Evolutionary conservation across 2,797 vertebrate genomes (phyloP).

Genomic region (Rhabdophis nuchalis): DNA sequence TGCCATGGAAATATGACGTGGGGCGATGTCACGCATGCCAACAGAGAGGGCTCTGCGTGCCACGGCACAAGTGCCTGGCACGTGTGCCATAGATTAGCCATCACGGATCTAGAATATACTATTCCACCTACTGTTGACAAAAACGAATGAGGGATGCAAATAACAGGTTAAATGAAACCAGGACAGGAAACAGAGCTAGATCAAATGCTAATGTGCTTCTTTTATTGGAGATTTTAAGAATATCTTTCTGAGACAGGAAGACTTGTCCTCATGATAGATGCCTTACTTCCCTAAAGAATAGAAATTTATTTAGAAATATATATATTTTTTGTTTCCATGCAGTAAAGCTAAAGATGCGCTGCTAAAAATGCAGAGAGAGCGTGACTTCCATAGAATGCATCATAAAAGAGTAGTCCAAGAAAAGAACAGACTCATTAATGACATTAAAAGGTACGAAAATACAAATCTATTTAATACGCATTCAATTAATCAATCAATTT

Average conservation of each 20-base stretch:
- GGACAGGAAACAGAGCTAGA: background rate
- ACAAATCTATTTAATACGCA: background rate
- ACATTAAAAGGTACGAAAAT: conserved; percentile 75
- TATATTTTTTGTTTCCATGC: background rate
- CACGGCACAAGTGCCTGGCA: too few species aligned
- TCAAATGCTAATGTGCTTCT: background rate
- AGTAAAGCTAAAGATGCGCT: conserved; percentile 75
- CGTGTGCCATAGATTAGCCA: too few species aligned
- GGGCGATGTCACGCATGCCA: too few species aligned
- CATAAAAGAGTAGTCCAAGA: conserved; percentile 82
- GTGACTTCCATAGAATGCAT: conserved; percentile 81
- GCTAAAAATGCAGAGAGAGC: conserved; percentile 74
- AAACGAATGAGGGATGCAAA: background rate
- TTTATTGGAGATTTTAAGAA: background rate
- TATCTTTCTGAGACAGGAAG: background rate
- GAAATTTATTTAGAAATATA: background rate
- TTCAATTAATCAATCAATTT: too few species aligned
- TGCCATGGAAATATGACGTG: too few species aligned
- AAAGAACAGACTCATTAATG: conserved; percentile 78
- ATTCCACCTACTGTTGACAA: background rate
- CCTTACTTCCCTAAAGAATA: background rate
- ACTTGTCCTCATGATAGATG: background rate
- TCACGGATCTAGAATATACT: background rate
- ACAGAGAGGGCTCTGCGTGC: too few species aligned
- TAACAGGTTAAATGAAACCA: background rate